Percentiles rank a stretch among this genome's conserved stretches.
Conservation (phyloP, 2,888 invertebrate genomes). For the Eupithecia tripunctaria region DNA sequence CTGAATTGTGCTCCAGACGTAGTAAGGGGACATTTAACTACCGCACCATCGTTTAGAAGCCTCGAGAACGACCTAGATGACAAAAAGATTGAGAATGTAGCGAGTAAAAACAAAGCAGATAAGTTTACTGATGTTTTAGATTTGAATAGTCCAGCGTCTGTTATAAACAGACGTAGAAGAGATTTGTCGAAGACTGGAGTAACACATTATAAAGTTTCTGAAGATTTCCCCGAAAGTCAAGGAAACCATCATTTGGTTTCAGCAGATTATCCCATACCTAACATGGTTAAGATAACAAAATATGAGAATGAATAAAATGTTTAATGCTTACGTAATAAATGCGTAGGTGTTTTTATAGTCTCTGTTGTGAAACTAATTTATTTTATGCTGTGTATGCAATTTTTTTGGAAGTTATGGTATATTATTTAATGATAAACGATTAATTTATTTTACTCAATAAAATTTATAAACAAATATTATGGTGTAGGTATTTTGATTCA, state of each 20-base stretch:
- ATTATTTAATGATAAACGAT: neutral
- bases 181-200: conserved; percentile 38
- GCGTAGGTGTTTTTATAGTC: neutral
- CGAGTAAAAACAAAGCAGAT: neutral
- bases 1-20: conserved; percentile 55
- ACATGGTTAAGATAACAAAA: conserved; percentile 39
- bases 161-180: conserved; percentile 38
- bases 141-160: conserved; percentile 30
- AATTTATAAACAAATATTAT: neutral
- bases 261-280: conserved; percentile 53
- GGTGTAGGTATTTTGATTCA: neutral
- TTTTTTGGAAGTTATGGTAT: neutral
- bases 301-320: neutral
- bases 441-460: conserved; percentile 2
- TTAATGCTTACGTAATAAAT: neutral
- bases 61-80: neutral
- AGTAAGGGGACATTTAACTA: conserved; percentile 46
- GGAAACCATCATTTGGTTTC: conserved; percentile 52
- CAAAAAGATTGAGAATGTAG: conserved; percentile 9
- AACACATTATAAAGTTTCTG: conserved; percentile 51
- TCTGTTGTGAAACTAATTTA: neutral
- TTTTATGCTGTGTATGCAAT: neutral
- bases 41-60: conserved; percentile 24
- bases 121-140: conserved; percentile 25
- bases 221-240: conserved; percentile 50